phyloP scores from a whole-genome alignment of 2,113 vertebrate genomes.

The Trichechus manatus region DNA sequence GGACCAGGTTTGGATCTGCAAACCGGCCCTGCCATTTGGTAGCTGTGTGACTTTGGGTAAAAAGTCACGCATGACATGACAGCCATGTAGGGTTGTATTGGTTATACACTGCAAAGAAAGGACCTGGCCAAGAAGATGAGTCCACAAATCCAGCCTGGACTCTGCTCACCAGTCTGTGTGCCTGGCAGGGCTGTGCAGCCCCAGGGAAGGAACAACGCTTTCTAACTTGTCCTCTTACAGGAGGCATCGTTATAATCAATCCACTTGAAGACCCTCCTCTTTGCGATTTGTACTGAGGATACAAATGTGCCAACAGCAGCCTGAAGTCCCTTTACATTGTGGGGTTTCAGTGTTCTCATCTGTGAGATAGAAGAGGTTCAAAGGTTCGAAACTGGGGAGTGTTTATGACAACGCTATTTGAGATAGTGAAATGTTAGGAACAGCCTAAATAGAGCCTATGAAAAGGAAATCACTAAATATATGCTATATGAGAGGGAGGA shows the following conservation, averaged over 20 bases:
- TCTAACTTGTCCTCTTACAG: background rate
- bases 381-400: background rate
- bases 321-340: background rate
- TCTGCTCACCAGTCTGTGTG: background rate
- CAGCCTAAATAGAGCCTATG: background rate
- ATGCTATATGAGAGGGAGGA: too few species aligned
- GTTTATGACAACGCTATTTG: background rate
- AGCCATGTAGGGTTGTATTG: background rate
- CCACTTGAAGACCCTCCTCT: background rate
- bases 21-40: background rate
- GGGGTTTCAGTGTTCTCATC: too few species aligned
- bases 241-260: background rate
- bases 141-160: background rate
- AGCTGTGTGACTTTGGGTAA: background rate
- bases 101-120: background rate
- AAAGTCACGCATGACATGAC: background rate
- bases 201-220: background rate
- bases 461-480: background rate
- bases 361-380: background rate
- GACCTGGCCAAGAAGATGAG: background rate
- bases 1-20: background rate
- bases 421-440: background rate
- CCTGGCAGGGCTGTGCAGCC: background rate
- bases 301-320: background rate
- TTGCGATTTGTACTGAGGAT: background rate